phyloP scores from a whole-genome alignment of 2,888 invertebrate genomes.

The Clivina fossor region DNA sequence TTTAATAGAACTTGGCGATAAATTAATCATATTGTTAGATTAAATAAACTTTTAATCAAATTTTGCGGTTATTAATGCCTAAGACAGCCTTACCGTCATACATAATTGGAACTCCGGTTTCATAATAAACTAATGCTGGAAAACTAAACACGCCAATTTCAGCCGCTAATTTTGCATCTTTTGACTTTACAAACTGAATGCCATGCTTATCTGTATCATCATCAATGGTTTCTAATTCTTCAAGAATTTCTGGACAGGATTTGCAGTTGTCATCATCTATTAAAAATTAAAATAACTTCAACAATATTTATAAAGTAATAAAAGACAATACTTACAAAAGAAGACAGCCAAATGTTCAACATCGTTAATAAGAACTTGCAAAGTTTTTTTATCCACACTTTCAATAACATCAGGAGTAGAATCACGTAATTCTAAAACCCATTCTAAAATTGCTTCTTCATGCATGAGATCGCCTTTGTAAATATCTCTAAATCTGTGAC shows the following conservation, averaged over 20 bases:
- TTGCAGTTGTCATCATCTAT: slow-evolving; percentile 83
- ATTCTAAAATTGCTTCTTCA: slow-evolving; percentile 85
- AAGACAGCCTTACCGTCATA: slow-evolving; percentile 79
- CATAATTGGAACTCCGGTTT: slow-evolving; percentile 91
- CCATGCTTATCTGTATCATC: slow-evolving; percentile 91
- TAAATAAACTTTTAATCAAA: neutral
- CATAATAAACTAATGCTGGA: slow-evolving; percentile 89
- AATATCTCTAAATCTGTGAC: slow-evolving; percentile 85
- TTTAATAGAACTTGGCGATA: too few relatives aligned
- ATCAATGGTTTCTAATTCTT: slow-evolving; percentile 88
- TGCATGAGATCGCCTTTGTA: slow-evolving; percentile 89
- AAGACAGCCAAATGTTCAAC: slow-evolving; percentile 90
- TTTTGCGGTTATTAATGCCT: neutral
- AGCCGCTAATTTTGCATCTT: slow-evolving; percentile 84
- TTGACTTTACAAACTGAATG: slow-evolving; percentile 92
- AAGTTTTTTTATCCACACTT: slow-evolving; percentile 85
- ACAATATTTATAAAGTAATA: too few relatives aligned
- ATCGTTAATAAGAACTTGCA: slow-evolving; percentile 85
- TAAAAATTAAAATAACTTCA: slow-evolving; percentile 39
- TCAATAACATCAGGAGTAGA: slow-evolving; percentile 88
- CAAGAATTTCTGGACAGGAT: slow-evolving; percentile 79
- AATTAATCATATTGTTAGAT: neutral
- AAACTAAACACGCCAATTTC: slow-evolving; percentile 92
- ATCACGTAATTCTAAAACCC: slow-evolving; percentile 84
- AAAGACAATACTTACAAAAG: slow-evolving; percentile 82